These are phyloP conservation scores for Cinclus cinclus DNA, from an alignment of 2,113 vertebrate species.

Conservation along the genomic window DNA sequence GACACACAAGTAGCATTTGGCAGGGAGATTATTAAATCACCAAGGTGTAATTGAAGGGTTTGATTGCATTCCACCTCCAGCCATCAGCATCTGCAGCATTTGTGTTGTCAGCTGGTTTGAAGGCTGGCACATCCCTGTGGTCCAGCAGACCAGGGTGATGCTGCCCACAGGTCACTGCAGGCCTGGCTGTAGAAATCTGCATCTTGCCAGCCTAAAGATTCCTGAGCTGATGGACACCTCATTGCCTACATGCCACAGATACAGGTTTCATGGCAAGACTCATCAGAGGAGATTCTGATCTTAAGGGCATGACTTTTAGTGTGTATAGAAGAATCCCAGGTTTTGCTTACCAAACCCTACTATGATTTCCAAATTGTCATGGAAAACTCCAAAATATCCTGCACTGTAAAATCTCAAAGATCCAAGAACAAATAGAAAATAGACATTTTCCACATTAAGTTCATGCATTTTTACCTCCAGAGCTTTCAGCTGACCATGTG, in stretches of 20 bases:
- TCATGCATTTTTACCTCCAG: not conserved
- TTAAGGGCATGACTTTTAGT: not conserved
- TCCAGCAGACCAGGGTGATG: not conserved
- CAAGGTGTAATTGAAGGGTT: constrained; percentile 66
- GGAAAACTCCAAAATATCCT: not conserved
- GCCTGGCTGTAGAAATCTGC: not conserved
- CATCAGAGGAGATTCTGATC: not conserved
- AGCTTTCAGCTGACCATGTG: not conserved
- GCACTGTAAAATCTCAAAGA: not conserved
- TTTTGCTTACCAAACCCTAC: not conserved
- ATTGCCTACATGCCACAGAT: not conserved
- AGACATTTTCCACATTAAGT: not conserved
- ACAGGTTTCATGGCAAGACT: not conserved
- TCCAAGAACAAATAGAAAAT: not conserved
- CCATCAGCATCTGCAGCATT: constrained; percentile 13
- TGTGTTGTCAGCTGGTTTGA: not conserved
- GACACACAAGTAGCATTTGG: constrained; percentile 30
- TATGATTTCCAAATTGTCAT: not conserved
- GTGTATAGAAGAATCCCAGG: not conserved
- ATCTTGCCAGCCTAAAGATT: not conserved
- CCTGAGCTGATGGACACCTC: not conserved
- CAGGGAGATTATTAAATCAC: constrained; percentile 70
- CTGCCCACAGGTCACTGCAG: not conserved
- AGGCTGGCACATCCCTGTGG: not conserved
- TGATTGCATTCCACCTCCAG: constrained; percentile 54